These are phyloP conservation scores for Chelonus insularis DNA, from an alignment of 1,140 invertebrate species.

Conservation along the genomic window DNA sequence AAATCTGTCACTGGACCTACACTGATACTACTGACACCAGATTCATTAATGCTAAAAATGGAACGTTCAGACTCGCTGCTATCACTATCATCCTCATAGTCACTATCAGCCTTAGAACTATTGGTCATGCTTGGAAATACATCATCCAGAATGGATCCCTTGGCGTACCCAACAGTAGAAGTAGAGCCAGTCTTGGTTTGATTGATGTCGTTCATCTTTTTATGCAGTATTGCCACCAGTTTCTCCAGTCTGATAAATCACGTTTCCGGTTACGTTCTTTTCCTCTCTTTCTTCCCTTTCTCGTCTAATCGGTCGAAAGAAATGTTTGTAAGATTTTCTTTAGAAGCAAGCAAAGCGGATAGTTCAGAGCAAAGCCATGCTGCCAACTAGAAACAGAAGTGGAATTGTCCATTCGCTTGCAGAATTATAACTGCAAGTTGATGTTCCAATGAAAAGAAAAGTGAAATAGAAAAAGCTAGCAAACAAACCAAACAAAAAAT, in stretches of 20 bases:
- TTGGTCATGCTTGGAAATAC: not conserved
- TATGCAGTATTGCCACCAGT: conserved; percentile 49
- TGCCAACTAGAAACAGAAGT: conserved; percentile 41
- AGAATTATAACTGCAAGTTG: not conserved
- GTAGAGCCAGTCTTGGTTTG: too few relatives aligned
- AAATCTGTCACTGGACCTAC: conserved; percentile 55
- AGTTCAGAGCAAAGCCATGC: conserved; percentile 43
- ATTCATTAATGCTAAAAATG: conserved; percentile 13
- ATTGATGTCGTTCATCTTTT: conserved; percentile 41
- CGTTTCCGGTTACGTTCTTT: conserved; percentile 47
- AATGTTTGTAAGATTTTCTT: conserved; percentile 39
- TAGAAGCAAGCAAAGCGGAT: conserved; percentile 44
- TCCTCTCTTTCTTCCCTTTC: conserved; percentile 25
- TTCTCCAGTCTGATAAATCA: conserved; percentile 58
- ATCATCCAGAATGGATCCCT: conserved; percentile 9
- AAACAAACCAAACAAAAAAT: not conserved
- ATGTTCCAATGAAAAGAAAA: not conserved
- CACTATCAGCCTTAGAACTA: conserved; percentile 11
- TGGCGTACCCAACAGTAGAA: not conserved
- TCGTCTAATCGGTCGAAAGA: conserved; percentile 39
- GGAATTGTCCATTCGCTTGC: conserved; percentile 15
- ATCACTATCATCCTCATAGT: conserved; percentile 29
- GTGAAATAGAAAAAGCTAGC: not conserved
- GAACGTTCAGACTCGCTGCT: conserved; percentile 17
- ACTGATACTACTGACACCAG: conserved; percentile 35